Base-by-base conservation (phyloP, 2,797 vertebrate species). In the Siniperca obscura region DNA sequence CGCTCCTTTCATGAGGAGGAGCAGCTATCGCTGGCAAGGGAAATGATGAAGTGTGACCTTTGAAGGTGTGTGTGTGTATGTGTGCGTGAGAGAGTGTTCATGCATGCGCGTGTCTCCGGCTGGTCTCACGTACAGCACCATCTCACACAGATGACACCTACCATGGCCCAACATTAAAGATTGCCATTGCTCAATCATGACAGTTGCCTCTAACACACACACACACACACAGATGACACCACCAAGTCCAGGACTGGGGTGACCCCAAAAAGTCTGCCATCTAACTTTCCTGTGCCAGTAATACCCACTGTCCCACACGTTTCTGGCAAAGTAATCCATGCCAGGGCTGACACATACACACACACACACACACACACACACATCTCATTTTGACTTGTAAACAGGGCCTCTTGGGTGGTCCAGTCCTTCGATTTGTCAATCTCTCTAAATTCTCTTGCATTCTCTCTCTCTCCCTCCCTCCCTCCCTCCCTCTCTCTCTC, bases 1-100 rank as follows among this genome's bases (percentile, higher is more conserved):
- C 52, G 36, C 87, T 93, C 78, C 86, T 90, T 93, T 93, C 86
- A 91, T 82, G 84, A 92, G 83, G 86, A 89, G 90, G 70, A 93
- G 85, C 86, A 88, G 88, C 85, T 59, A 89, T 80, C 40, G 81
- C 84, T 89, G 88, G 90, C 79, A 76, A 89, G 92, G 92, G 90
- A 94, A 91, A 93, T 94, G 95, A 95, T 92, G 82, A 91, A 95
- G 93, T 92, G 93, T 94, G 94, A 95, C 95, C 95, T 95, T 95
- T 95, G 87, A 87, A 87, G 78, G 84, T 87, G 74, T 74, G 83
- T 74, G 76, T 68, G 71, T 21, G 7, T 71, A 8, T 71, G 52
- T 38, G 62, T 62, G 73, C 66, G 70, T 27, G 25, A 3, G 17
- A 3, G 55, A 50, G 50, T 14, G 52, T 27, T 42, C 21, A 42